Percentiles rank a stretch among this genome's conserved stretches.
Conservation (phyloP, 2,113 vertebrate species). For the Corvus moneduloides region DNA sequence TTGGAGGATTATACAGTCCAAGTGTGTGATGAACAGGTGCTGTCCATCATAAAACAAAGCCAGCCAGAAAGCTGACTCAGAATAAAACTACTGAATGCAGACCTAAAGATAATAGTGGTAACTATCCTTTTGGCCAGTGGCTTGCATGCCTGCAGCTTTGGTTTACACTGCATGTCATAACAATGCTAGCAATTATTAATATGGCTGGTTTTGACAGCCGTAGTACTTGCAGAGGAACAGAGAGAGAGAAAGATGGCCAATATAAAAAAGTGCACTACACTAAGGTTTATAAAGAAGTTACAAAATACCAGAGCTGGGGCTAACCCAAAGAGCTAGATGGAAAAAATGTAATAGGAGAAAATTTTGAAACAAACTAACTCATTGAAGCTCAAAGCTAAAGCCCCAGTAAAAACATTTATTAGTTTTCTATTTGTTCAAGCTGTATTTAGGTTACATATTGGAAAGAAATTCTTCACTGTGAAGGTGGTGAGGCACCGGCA, state of each 20-base stretch:
- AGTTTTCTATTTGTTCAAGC: not conserved
- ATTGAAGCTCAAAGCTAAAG: not conserved
- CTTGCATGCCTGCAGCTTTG: not conserved
- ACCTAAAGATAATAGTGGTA: not conserved
- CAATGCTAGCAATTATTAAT: not conserved
- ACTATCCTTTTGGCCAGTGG: not conserved
- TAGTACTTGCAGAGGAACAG: not conserved
- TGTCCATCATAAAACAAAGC: not conserved
- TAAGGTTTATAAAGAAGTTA: not conserved
- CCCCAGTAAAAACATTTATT: not conserved
- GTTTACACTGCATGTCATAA: not conserved
- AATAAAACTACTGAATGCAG: not conserved
- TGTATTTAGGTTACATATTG: not conserved
- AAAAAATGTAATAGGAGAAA: not conserved
- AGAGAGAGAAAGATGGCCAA: not conserved
- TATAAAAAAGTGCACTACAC: rapidly evolving
- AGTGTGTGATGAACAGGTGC: not conserved
- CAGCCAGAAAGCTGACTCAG: not conserved
- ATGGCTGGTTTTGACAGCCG: not conserved
- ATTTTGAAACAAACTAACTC: not conserved
- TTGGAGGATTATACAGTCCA: not conserved
- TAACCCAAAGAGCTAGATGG: not conserved
- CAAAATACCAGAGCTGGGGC: not conserved
- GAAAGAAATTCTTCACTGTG: not conserved
- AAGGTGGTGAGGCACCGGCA: too few species aligned